Evolutionary conservation across 2,888 invertebrate genomes (phyloP).

Genomic region (Trichogramma dendrolimi): DNA sequence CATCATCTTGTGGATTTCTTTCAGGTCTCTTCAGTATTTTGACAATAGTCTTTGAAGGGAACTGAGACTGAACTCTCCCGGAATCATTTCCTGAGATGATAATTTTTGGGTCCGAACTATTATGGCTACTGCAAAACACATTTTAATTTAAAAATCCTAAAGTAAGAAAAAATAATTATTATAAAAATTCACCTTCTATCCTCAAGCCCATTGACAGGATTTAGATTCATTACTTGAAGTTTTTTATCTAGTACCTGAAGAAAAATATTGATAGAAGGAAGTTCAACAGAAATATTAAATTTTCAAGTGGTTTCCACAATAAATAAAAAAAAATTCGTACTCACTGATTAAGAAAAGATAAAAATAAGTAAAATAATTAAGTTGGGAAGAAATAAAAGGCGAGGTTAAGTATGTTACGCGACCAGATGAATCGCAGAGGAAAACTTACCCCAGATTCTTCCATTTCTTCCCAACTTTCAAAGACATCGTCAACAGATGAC

Average conservation of each 20-base stretch:
- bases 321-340: neutral
- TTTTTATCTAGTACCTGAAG: constrained; percentile 49
- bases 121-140: constrained; percentile 28
- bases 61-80: constrained; percentile 74
- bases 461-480: constrained; percentile 94
- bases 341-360: neutral
- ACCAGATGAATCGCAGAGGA: neutral
- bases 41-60: constrained; percentile 76
- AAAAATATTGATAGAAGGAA: neutral
- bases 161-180: constrained; percentile 6
- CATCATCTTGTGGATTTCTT: constrained; percentile 53
- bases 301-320: too few species aligned
- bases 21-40: constrained; percentile 76
- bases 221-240: constrained; percentile 47
- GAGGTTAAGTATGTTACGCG: neutral
- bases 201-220: constrained; percentile 41
- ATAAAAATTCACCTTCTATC: constrained; percentile 31
- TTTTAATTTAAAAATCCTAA: neutral
- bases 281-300: too few species aligned
- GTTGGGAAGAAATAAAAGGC: neutral
- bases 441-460: constrained; percentile 80
- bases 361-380: neutral
- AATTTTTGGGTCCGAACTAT: constrained; percentile 55
- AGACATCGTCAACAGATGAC: constrained; percentile 63
- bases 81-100: constrained; percentile 76